A percentile compares a stretch with the other conserved stretches of the same genome.
Conservation (phyloP, 2,113 vertebrate species). For the Triplophysa siluroides region DNA sequence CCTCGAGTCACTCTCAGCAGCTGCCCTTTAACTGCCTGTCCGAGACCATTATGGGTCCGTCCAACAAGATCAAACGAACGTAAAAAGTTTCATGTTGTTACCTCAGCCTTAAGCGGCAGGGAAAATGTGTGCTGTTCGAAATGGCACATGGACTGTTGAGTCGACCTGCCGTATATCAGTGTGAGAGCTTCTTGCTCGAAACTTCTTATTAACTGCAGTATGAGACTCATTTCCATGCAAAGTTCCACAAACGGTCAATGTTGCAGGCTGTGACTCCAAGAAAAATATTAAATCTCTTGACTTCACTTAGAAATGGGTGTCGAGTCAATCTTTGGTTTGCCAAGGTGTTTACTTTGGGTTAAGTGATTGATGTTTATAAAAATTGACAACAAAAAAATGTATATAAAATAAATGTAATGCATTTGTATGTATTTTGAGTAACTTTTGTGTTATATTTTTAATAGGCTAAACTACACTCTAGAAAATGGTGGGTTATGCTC, state of each 20-base stretch:
- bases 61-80: not conserved
- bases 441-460: too few species aligned
- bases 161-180: not conserved
- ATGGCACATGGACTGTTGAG: not conserved
- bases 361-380: too few species aligned
- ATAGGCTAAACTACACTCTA: too few species aligned
- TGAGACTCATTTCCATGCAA: not conserved
- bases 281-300: constrained; percentile 1
- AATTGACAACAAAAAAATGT: too few species aligned
- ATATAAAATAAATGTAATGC: too few species aligned
- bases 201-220: not conserved
- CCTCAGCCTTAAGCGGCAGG: not conserved
- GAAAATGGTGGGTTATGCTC: too few species aligned
- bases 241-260: not conserved
- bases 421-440: too few species aligned
- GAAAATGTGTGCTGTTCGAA: not conserved
- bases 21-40: constrained; percentile 17
- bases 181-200: not conserved
- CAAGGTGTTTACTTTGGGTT: not conserved
- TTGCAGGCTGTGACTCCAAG: constrained; percentile 4
- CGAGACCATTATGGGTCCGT: not conserved
- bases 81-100: constrained; percentile 15
- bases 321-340: not conserved
- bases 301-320: not conserved
- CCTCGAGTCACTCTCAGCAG: constrained; percentile 5